phyloP scores from a whole-genome alignment of 2,797 vertebrate species.

The Avahi laniger region DNA sequence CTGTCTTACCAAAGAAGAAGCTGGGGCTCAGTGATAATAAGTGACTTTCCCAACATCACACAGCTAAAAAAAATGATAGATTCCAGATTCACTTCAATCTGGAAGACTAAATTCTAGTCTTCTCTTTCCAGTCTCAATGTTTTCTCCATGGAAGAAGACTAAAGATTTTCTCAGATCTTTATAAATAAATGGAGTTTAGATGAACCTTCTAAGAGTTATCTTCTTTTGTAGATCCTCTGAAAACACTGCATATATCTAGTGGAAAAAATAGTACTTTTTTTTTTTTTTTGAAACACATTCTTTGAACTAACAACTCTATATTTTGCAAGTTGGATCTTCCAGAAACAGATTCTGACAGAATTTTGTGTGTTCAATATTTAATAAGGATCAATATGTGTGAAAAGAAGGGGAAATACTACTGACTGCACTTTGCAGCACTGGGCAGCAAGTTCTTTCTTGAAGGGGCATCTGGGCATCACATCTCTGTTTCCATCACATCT shows the following conservation, averaged over 20 bases:
- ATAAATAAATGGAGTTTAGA: neutral
- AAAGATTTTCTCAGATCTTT: neutral
- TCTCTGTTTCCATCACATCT: neutral
- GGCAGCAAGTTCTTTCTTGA: neutral
- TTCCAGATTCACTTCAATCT: neutral
- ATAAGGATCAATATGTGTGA: neutral
- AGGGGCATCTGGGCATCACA: neutral
- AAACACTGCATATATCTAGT: neutral
- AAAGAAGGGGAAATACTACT: neutral
- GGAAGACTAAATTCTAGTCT: neutral
- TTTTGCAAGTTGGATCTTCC: neutral
- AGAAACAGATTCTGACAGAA: neutral
- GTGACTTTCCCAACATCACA: neutral
- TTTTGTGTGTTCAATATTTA: neutral
- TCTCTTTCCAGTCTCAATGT: neutral
- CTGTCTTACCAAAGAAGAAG: neutral
- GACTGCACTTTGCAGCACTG: neutral
- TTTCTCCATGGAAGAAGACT: neutral
- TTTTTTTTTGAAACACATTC: neutral
- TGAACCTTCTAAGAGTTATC: neutral
- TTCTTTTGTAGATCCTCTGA: neutral
- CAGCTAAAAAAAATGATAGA: neutral
- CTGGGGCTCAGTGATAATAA: neutral
- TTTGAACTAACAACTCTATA: neutral
- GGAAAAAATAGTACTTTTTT: neutral